Base-by-base conservation (phyloP, 2,113 vertebrate species). In the Hiodon tergisus region DNA sequence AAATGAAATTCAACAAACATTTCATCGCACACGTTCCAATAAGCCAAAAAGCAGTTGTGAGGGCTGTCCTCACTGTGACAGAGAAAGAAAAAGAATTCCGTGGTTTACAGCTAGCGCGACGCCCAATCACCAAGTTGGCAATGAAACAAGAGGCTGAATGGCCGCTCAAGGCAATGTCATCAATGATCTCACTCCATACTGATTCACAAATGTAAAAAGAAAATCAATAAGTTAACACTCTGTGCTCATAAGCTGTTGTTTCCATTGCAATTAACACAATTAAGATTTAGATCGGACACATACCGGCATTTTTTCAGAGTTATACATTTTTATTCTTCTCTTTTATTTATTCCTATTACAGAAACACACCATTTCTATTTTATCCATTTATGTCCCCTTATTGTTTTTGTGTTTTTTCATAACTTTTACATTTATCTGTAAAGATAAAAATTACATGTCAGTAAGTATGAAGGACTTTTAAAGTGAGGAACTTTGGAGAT, bases 271-370 rank as follows among this genome's bases (percentile, higher is more conserved):
- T 69, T 69, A 50, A 72, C 75, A 63, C 83, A 68, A 81, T 82
- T 84, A 81, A 85, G 78, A 82, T 81, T 81, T 68, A 65, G 68
- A 73, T 76, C 60, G 78, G 75, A 77, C 67, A 82, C 81, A 86
- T 81, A 84, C 66, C 4, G n/a, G 74, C 76, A 76, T 80, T 78
- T 78, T 78, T 81, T 51, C 75, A 65, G 73, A 72, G 73, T 76
- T 75, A 81, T 74, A 17, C 63, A 76, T 81, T 78, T 31, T 74
- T 67, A 60, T 77, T 78, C 63, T 71, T 83, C 79, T 84, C 86
- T 31, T 31, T 31, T 31, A 31, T 31, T 31, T 31, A 31, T 31
- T 31, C 31, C 31, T 31, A 2, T 31, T 31, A 31, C 31, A 31
- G 31, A 31, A 31, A 31, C 31, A 31, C 31, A 31, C 31, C 31